phyloP scores from a whole-genome alignment of 2,888 invertebrate species.

The Epistrophe eligans region DNA sequence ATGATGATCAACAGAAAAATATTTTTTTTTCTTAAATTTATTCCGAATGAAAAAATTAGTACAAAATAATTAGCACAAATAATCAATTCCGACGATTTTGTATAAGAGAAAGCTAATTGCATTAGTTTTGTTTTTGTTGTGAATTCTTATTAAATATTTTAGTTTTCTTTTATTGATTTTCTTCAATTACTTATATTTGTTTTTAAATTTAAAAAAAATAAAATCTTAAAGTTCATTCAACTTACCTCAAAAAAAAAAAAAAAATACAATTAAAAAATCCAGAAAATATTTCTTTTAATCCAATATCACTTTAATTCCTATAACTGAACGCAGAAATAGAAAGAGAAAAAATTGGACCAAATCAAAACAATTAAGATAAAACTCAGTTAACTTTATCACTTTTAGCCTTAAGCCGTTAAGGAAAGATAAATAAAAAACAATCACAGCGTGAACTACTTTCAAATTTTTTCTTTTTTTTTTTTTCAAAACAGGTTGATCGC shows the following conservation, averaged over 20 bases:
- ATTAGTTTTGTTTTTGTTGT: conserved; percentile 18
- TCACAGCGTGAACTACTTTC: conserved; percentile 33
- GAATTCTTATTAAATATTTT: neutral
- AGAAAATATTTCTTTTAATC: conserved; percentile 28
- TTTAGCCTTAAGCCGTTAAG: conserved; percentile 38
- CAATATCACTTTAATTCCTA: conserved; percentile 53
- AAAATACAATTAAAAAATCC: conserved; percentile 4
- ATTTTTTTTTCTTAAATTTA: neutral
- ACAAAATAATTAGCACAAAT: conserved; percentile 42
- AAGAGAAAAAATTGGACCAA: conserved; percentile 32
- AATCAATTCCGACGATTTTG: conserved; percentile 21
- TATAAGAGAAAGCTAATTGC: conserved; percentile 64
- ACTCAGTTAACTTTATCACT: conserved; percentile 48
- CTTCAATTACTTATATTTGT: neutral
- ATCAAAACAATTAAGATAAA: conserved; percentile 55
- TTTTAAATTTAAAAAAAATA: conserved; percentile 25
- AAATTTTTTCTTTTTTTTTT: neutral
- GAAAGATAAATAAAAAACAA: conserved; percentile 5
- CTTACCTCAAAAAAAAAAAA: conserved; percentile 52
- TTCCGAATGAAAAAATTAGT: conserved; percentile 11
- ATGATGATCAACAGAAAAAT: neutral
- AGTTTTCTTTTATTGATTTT: conserved; percentile 21
- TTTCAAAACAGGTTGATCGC: conserved; percentile 46
- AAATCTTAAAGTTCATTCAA: conserved; percentile 62
- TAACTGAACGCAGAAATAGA: conserved; percentile 34